phyloP scores from a whole-genome alignment of 2,888 invertebrate genomes.

The Protodeltote pygarga region DNA sequence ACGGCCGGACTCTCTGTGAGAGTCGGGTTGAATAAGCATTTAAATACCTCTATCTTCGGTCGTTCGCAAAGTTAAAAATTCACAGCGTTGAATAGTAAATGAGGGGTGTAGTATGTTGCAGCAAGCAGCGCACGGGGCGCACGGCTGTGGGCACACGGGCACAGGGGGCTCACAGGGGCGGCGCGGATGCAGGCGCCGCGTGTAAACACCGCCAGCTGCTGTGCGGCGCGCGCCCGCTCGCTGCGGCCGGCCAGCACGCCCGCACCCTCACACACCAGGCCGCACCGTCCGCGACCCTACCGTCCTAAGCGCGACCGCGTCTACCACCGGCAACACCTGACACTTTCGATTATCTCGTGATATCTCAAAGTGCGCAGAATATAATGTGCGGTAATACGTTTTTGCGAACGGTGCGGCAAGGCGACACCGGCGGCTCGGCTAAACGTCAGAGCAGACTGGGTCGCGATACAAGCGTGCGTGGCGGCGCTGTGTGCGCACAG shows the following conservation, averaged over 20 bases:
- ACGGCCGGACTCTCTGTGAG: slow-evolving; percentile 76
- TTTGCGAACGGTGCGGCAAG: slow-evolving; percentile 63
- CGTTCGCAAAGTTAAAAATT: slow-evolving; percentile 82
- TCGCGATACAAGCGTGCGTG: slow-evolving; percentile 82
- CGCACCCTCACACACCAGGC: slow-evolving; percentile 43
- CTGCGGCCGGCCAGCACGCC: slow-evolving; percentile 63
- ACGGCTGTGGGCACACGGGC: slow-evolving; percentile 46
- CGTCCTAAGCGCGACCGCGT: slow-evolving; percentile 40
- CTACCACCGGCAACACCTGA: slow-evolving; percentile 47
- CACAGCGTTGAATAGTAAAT: slow-evolving; percentile 83
- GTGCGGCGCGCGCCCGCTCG: slow-evolving; percentile 61
- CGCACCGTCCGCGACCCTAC: slow-evolving; percentile 41
- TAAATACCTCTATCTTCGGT: slow-evolving; percentile 81
- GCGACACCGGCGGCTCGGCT: slow-evolving; percentile 79
- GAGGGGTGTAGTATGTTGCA: slow-evolving; percentile 78
- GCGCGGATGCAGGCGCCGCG: slow-evolving; percentile 72
- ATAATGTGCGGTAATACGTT: slow-evolving; percentile 65
- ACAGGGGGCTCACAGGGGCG: slow-evolving; percentile 55
- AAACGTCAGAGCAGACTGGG: slow-evolving; percentile 85
- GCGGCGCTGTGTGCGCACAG: slow-evolving; percentile 78
- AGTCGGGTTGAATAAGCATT: slow-evolving; percentile 77
- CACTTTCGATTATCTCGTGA: slow-evolving; percentile 52
- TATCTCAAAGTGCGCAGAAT: slow-evolving; percentile 73
- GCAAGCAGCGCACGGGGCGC: slow-evolving; percentile 61
- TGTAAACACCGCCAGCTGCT: slow-evolving; percentile 84